A percentile compares a stretch with the other conserved stretches of the same genome.
Conservation (phyloP, 2,113 vertebrate species). For the Aegotheles bennettii region DNA sequence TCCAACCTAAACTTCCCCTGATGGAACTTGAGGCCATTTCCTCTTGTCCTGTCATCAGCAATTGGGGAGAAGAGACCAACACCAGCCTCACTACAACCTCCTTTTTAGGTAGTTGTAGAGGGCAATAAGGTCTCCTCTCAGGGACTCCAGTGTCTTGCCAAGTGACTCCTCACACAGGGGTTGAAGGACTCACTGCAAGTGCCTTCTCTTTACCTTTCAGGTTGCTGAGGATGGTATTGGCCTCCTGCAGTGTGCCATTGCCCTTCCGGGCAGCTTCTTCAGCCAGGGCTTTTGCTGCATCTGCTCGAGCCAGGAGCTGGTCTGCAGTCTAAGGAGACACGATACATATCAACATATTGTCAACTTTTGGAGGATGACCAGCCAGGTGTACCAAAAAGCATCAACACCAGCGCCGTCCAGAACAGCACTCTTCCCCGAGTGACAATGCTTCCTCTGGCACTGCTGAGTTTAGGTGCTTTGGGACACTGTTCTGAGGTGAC, state of each 20-base stretch:
- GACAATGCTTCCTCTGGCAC: neutral
- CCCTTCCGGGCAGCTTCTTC: slow-evolving; percentile 93
- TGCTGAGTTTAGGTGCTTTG: neutral
- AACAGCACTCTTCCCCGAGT: neutral
- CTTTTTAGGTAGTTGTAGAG: too few relatives aligned
- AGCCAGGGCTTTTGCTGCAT: slow-evolving; percentile 92
- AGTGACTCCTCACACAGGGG: neutral
- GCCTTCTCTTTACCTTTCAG: slow-evolving; percentile 79
- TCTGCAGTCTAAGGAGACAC: slow-evolving; percentile 85
- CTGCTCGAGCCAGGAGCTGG: slow-evolving; percentile 92
- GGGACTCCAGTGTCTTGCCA: too few relatives aligned
- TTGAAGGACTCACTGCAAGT: neutral
- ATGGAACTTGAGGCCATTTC: too few relatives aligned
- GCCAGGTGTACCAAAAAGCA: neutral
- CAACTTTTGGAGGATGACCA: neutral
- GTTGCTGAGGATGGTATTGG: slow-evolving; percentile 88
- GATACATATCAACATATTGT: neutral
- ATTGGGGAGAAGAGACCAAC: too few relatives aligned
- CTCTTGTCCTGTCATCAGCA: too few relatives aligned
- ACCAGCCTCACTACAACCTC: too few relatives aligned
- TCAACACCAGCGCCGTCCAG: rapidly evolving
- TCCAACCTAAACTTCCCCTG: too few relatives aligned
- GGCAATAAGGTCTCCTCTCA: too few relatives aligned
- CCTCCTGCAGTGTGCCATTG: slow-evolving; percentile 85
- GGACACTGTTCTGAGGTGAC: neutral